These are phyloP conservation scores for Misgurnus mizolepis DNA, from an alignment of 2,113 vertebrate genomes.

Conservation along the genomic window DNA sequence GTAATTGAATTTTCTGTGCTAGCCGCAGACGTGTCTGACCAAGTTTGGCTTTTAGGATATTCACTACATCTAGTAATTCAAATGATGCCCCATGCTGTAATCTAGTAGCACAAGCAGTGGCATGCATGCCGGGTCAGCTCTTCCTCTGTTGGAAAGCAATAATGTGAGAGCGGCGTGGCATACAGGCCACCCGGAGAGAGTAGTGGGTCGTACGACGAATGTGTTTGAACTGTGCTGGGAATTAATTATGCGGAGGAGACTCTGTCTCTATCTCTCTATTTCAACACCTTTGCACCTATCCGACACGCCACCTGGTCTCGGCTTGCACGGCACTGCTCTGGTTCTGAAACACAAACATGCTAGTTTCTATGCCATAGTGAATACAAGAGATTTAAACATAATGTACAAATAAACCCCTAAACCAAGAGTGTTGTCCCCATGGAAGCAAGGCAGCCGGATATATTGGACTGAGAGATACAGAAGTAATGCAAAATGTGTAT, in stretches of 20 bases:
- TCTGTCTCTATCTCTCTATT: constrained; percentile 20
- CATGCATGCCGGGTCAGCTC: constrained; percentile 1
- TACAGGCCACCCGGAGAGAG: constrained; percentile 18
- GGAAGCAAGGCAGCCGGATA: neutral
- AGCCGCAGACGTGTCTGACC: neutral
- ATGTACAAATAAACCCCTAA: neutral
- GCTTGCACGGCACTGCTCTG: neutral
- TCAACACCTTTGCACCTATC: constrained; percentile 42
- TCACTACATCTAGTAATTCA: constrained; percentile 29
- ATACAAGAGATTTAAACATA: neutral
- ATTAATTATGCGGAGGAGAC: constrained; percentile 44
- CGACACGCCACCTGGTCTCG: constrained; percentile 25
- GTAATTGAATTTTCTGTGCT: neutral
- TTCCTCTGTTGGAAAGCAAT: constrained; percentile 2
- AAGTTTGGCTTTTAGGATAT: constrained; percentile 24
- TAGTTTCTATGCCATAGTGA: neutral
- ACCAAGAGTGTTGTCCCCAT: no score
- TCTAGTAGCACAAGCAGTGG: constrained; percentile 1
- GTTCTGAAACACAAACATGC: constrained; percentile 28
- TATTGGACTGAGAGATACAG: no score
- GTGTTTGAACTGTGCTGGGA: constrained; percentile 40
- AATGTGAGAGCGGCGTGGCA: constrained; percentile 16
- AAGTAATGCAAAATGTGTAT: neutral
- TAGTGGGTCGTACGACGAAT: constrained; percentile 4
- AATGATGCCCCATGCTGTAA: constrained; percentile 19